Evolutionary conservation across 1,140 invertebrate species (phyloP).

Genomic region (Papilio xuthus): DNA sequence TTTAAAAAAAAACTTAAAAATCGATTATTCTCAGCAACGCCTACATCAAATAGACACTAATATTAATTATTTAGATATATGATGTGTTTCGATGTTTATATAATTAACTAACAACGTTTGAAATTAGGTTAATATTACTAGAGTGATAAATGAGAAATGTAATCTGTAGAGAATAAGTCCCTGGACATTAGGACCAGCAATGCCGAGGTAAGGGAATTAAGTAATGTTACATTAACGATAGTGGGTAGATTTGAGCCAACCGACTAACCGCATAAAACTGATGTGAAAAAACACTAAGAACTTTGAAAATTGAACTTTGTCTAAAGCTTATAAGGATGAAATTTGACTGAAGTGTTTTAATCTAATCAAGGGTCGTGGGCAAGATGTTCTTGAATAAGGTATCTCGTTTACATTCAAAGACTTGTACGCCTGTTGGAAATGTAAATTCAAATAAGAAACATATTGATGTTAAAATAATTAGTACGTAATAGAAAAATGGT

Average conservation of each 20-base stretch:
- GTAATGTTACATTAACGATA: constrained; percentile 25
- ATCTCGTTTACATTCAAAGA: constrained; percentile 13
- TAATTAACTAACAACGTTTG: not conserved
- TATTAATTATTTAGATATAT: too few relatives aligned
- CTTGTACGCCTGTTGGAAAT: constrained; percentile 12
- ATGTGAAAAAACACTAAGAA: not conserved
- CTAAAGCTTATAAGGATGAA: not conserved
- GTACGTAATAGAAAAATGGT: not conserved
- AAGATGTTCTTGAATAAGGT: constrained; percentile 15
- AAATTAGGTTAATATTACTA: not conserved
- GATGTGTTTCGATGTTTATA: too few relatives aligned
- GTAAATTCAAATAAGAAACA: not conserved
- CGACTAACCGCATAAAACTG: constrained; percentile 11
- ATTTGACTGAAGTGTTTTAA: not conserved
- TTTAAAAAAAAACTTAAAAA: too few relatives aligned
- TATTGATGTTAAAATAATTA: constrained; percentile 8
- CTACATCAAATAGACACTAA: too few relatives aligned
- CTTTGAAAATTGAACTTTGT: not conserved
- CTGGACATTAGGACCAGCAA: not conserved
- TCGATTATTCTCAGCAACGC: too few relatives aligned
- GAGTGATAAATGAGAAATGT: not conserved
- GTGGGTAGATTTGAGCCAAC: constrained; percentile 21
- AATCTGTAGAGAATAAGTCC: constrained; percentile 22
- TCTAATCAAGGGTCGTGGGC: constrained; percentile 17
- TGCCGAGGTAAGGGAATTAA: constrained; percentile 16